A percentile compares a stretch with the other conserved stretches of the same genome.
Evolutionary conservation across 1,140 invertebrate species (phyloP).

Genomic region (Belonocnema kinseyi): DNA sequence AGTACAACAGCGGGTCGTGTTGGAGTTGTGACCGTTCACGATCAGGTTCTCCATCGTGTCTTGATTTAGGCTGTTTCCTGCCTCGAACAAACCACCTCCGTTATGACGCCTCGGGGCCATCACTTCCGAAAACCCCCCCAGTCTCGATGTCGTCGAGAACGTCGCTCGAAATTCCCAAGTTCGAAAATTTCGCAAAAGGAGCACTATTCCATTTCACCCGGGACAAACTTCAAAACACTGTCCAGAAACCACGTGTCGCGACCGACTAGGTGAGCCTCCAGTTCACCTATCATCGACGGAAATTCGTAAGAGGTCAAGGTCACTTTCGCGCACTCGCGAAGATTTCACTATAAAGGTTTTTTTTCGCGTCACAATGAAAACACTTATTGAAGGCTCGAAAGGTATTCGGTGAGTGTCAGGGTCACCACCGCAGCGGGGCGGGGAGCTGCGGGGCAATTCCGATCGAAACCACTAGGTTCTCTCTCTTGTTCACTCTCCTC

Average conservation of each 20-base stretch:
- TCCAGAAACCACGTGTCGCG: slow-evolving; percentile 14
- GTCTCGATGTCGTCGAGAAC: slow-evolving; percentile 11
- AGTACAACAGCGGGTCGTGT: slow-evolving; percentile 85
- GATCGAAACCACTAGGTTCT: slow-evolving; percentile 42
- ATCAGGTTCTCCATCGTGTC: slow-evolving; percentile 54
- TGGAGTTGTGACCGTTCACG: slow-evolving; percentile 67
- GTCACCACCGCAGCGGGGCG: slow-evolving; percentile 58
- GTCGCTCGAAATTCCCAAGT: not conserved
- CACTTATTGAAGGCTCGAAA: not conserved
- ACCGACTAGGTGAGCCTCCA: not conserved
- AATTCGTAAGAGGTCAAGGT: slow-evolving; percentile 19
- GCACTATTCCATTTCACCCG: not conserved
- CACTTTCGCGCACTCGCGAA: slow-evolving; percentile 23
- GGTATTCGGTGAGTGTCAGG: slow-evolving; percentile 58
- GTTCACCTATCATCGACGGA: slow-evolving; percentile 5
- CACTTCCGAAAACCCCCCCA: slow-evolving; percentile 6
- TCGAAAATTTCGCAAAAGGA: not conserved
- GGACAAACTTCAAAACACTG: not conserved
- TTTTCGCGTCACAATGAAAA: not conserved
- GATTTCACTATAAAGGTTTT: not conserved
- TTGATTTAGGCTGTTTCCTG: slow-evolving; percentile 49
- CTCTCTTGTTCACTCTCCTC: slow-evolving; percentile 12
- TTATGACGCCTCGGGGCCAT: slow-evolving; percentile 73
- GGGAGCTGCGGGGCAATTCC: slow-evolving; percentile 43
- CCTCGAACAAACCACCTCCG: slow-evolving; percentile 64